Percentiles rank a stretch among this genome's conserved stretches.
Conservation (phyloP, 2,888 invertebrate genomes). For the Agrotis puta region DNA sequence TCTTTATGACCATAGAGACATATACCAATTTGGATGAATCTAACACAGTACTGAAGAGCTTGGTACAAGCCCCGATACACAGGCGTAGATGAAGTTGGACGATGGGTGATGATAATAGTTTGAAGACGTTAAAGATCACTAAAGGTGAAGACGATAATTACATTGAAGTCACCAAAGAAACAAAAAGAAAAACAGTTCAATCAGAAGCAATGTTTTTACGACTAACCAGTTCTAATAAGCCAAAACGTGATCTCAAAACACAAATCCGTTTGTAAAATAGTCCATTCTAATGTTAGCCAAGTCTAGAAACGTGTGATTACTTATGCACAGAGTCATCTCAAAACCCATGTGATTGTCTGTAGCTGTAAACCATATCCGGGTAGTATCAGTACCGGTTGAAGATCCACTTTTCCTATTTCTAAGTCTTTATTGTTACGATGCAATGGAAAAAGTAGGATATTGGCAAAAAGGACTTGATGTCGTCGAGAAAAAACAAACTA, state of each 20-base stretch:
- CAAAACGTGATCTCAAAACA: background rate
- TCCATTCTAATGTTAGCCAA: constrained; percentile 25
- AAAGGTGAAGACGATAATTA: background rate
- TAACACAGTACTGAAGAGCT: too few relatives aligned
- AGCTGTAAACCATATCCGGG: constrained; percentile 56
- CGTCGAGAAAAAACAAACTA: too few relatives aligned
- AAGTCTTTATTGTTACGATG: constrained; percentile 25
- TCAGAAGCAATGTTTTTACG: background rate
- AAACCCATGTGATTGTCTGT: constrained; percentile 36
- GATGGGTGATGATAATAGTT: too few relatives aligned
- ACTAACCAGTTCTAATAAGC: background rate
- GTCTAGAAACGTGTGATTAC: constrained; percentile 44
- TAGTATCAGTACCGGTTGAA: constrained; percentile 38
- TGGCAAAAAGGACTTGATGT: background rate
- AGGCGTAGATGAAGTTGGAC: too few relatives aligned
- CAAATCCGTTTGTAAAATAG: background rate
- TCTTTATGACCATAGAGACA: background rate
- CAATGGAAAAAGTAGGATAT: background rate
- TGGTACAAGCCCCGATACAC: too few relatives aligned
- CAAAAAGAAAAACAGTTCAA: background rate
- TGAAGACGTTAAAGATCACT: too few relatives aligned
- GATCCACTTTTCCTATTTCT: constrained; percentile 20
- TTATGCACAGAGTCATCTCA: constrained; percentile 47
- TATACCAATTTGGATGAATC: too few relatives aligned
- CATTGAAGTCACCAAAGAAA: background rate